Evolutionary conservation across 2,888 invertebrate genomes (phyloP), one percentile per base, ranked within the genome.

Genomic region (Nowickia ferox): DNA sequence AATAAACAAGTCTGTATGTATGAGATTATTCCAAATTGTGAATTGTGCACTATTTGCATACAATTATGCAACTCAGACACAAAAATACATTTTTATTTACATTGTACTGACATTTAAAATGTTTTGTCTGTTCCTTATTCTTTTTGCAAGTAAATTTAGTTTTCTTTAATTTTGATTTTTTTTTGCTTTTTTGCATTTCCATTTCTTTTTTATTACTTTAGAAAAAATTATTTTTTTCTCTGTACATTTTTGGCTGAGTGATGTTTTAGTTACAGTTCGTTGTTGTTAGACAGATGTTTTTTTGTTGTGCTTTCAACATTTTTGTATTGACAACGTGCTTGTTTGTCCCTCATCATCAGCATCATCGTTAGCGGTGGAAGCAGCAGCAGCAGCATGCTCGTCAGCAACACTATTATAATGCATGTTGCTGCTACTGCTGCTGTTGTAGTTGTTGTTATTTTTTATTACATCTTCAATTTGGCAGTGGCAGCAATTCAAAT

Each of bases 401-500:
- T 17, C 53, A 51, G 75, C 65, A 65, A 42, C 61, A 78, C 42
- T 53, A 71, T 44, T 44, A 75, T 42, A 17, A 10, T 10, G 10
- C 57, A 72, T 80, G 30, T 40, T 71, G 71, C 44, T 63, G 78
- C 53, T 59, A 42, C 53, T 40, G 65, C 17, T 65, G 66, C 22
- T 78, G 53, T 53, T 19, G 53, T 53, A 19, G 19, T 19, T 13
- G 1, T 30, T 40, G 17, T 53, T 61, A 68, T 53, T 42, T n/a
- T 51, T 42, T 48, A 48, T 79, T 83, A 74, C 55, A 77, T 22
- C 65, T 81, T 77, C 66, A 80, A 74, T 78, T 86, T 90, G 90
- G 88, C 90, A 90, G 90, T 89, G 90, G 90, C 91, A 90, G 90
- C 91, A 90, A 90, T 90, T 91, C 90, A 89, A 89, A 61, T 81